Base-by-base conservation (phyloP, 2,797 vertebrate species). In the Dallia pectoralis region DNA sequence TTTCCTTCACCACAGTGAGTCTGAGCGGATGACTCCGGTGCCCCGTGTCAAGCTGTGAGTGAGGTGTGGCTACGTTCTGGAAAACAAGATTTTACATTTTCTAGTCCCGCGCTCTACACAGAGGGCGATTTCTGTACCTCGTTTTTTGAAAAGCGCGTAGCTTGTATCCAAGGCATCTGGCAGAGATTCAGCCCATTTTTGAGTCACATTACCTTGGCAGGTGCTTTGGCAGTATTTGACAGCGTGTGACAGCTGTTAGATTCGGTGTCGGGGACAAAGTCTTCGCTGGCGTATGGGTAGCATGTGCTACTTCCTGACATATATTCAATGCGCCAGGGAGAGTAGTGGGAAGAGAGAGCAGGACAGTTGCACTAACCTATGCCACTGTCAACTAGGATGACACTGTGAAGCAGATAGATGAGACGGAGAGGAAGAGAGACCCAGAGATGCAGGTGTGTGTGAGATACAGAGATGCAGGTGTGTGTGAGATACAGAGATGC, bases 1-100 rank as follows among this genome's bases (percentile, higher is more conserved):
- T 93, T 92, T 89, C 48, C 82, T 91, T 87, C 85, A 88, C 82
- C 83, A 84, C 80, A 81, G 86, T 80, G 80, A 88, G 87, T 89
- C 87, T 83, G 77, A 64, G 22, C 69, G 7, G 70, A 44, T 49
- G 71, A 72, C 76, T 77, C 40, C 69, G n/a, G 18, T 36, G 27
- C 49, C 69, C 19, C 27, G 51, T 40, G 49, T 36, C 47, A 30
- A 30, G 48, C 29, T 32, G 67, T 51, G 67, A 64, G 16, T 16
- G 61, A 63, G 29, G 29, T 64, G 62, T 64, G 62, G 27, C 27
- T 64, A 33, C 62, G 30, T 27, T 63, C 62, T 32, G 27, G 30
- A 30, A 32, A 32, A 64, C 36, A 47, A 5, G 22, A 67, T 67
- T 33, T 48, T 25, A 15, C 32, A 29, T 29, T 29, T 63, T 63